These are phyloP conservation scores for Laticauda colubrina DNA, from an alignment of 2,113 vertebrate genomes.

Conservation along the genomic window DNA sequence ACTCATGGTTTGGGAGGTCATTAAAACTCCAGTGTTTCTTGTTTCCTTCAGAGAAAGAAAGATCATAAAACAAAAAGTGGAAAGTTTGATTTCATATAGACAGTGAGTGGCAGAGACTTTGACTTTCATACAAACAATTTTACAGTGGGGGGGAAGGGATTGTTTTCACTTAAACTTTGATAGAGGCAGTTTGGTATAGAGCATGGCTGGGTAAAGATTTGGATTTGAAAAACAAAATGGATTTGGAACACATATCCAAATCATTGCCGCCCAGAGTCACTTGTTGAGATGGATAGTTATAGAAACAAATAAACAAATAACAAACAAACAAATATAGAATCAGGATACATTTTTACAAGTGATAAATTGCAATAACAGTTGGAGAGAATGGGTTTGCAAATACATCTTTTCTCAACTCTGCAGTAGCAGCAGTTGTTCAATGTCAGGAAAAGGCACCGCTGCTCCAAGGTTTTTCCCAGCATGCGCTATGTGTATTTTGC, in stretches of 20 bases:
- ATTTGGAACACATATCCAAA: neutral
- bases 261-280: neutral
- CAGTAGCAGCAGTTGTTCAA: neutral
- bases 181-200: neutral
- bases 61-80: neutral
- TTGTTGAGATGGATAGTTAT: neutral
- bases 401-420: neutral
- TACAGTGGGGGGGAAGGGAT: neutral
- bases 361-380: neutral
- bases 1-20: neutral
- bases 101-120: neutral
- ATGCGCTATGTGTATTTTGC: neutral
- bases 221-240: neutral
- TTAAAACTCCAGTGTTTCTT: neutral
- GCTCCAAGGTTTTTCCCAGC: neutral
- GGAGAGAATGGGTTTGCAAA: neutral
- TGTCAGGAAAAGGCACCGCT: neutral
- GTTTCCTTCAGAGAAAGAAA: neutral
- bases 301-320: neutral
- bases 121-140: neutral
- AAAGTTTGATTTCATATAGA: neutral
- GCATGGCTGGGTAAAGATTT: neutral
- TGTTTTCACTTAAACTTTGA: neutral
- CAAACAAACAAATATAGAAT: neutral
- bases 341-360: neutral